phyloP scores from a whole-genome alignment of 2,797 vertebrate species.

The Chromobotia macracanthus region DNA sequence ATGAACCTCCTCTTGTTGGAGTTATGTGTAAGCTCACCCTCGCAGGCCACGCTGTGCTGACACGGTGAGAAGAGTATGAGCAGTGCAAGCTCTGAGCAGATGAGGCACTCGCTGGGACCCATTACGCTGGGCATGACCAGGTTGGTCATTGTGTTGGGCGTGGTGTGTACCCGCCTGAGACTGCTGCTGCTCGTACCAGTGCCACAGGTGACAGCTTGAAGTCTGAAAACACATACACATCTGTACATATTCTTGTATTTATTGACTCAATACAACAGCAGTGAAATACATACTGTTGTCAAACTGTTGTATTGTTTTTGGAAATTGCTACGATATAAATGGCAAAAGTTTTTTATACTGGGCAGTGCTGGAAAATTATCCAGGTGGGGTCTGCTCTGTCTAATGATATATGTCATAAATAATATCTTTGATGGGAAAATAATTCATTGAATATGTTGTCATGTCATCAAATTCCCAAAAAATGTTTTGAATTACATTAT shows the following conservation, averaged over 20 bases:
- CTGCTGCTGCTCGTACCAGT: constrained; percentile 76
- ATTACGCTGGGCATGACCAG: constrained; percentile 80
- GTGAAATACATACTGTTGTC: background rate
- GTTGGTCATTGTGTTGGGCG: constrained; percentile 95
- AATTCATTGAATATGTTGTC: no score
- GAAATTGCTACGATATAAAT: no score
- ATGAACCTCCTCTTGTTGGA: background rate
- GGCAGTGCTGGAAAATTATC: no score
- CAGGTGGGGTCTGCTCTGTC: no score
- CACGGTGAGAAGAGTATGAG: constrained; percentile 93
- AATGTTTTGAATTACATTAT: no score
- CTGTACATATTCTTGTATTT: background rate
- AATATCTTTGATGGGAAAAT: no score
- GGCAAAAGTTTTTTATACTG: no score
- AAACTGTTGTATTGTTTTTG: no score
- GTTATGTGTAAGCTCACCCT: constrained; percentile 77
- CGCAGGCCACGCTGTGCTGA: constrained; percentile 95
- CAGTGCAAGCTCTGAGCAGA: constrained; percentile 93
- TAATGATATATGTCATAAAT: no score
- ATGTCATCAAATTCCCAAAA: no score
- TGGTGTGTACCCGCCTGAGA: constrained; percentile 85
- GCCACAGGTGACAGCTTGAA: constrained; percentile 78
- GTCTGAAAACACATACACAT: constrained; percentile 68
- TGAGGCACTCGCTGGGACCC: constrained; percentile 91
- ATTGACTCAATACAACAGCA: background rate